A percentile compares a stretch with the other conserved stretches of the same genome.
These are phyloP conservation scores for Erythrolamprus reginae DNA, from an alignment of 2,113 vertebrate species.

Conservation along the genomic window DNA sequence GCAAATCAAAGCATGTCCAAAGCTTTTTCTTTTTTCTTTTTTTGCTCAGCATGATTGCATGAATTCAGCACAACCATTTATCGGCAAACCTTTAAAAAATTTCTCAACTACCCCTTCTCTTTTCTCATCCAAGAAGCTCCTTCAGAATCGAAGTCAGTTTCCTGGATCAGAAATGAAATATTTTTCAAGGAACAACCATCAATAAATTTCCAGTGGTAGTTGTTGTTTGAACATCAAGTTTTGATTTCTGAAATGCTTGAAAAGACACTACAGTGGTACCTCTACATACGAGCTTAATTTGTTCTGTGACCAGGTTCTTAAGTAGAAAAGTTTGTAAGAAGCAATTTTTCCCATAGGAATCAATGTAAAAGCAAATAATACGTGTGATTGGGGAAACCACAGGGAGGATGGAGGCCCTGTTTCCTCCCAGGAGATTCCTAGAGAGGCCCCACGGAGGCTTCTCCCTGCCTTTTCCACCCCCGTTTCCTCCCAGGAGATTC, in stretches of 20 bases:
- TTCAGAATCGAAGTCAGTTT: background rate
- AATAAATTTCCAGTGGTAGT: background rate
- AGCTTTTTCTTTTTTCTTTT: background rate
- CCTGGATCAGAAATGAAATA: background rate
- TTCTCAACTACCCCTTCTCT: constrained; percentile 33
- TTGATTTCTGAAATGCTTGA: constrained; percentile 10
- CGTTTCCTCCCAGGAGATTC: too few species aligned
- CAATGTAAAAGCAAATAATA: too few species aligned
- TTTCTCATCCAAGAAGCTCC: background rate
- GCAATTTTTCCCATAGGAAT: too few species aligned
- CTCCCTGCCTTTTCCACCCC: too few species aligned
- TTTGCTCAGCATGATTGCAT: background rate
- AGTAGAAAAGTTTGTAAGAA: too few species aligned
- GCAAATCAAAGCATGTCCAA: background rate
- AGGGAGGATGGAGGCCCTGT: too few species aligned
- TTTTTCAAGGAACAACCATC: background rate
- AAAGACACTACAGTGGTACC: constrained; percentile 8
- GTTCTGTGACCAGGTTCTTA: too few species aligned
- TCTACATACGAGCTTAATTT: too few species aligned
- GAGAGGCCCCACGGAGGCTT: too few species aligned
- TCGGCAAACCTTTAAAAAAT: background rate
- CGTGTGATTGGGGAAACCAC: too few species aligned
- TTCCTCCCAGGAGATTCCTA: too few species aligned
- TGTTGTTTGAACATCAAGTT: background rate
- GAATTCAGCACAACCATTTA: background rate